A percentile compares a stretch with the other conserved stretches of the same genome.
Evolutionary conservation across 2,888 invertebrate species (phyloP).

Genomic region (Therioaphis trifolii): DNA sequence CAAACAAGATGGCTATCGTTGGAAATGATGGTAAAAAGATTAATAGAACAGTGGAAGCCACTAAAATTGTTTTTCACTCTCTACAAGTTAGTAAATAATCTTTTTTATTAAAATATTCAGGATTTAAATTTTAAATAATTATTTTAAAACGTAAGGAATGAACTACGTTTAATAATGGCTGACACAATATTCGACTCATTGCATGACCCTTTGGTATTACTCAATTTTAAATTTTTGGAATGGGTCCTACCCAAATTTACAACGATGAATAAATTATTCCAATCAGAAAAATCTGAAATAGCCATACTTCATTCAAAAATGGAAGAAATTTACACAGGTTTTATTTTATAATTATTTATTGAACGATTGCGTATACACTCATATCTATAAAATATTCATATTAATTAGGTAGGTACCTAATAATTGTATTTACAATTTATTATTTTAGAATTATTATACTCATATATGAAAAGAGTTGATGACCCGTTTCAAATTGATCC

Average conservation of each 20-base stretch:
- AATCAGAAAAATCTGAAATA: background rate
- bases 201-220: background rate
- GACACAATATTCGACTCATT: background rate
- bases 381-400: background rate
- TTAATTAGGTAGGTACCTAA: too few species aligned
- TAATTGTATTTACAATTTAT: background rate
- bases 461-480: too few species aligned
- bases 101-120: background rate
- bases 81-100: background rate
- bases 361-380: background rate
- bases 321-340: background rate
- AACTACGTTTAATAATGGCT: background rate
- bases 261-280: conserved; percentile 1
- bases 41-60: background rate
- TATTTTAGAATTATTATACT: too few species aligned
- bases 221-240: background rate
- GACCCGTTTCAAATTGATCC: too few species aligned
- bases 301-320: conserved; percentile 9
- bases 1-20: conserved; percentile 3
- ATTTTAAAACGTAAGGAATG: background rate
- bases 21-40: background rate
- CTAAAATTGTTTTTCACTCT: background rate
- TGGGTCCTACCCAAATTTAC: conserved; percentile 23
- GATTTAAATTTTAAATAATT: background rate
- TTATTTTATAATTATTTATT: too few species aligned